Percentiles rank a stretch among this genome's conserved stretches.
Evolutionary conservation across 2,888 invertebrate species (phyloP).

Genomic region (Drosophila paranaensis): DNA sequence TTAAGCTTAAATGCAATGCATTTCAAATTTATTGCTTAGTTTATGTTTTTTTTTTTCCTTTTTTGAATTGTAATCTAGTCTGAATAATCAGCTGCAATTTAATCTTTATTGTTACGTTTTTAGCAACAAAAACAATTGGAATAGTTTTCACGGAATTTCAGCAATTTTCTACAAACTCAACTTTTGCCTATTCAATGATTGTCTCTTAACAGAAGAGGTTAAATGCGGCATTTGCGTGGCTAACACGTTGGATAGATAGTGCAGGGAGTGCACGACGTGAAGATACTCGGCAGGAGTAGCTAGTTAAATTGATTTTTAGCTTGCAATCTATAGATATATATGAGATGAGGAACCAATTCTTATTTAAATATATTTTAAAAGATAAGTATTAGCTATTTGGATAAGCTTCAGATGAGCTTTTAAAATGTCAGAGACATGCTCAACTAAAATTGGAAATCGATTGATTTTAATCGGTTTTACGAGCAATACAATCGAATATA

Average conservation of each 20-base stretch:
- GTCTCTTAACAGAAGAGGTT: constrained; percentile 13
- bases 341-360: background rate
- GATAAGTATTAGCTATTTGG: too few relatives aligned
- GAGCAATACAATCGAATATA: too few relatives aligned
- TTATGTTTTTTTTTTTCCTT: background rate
- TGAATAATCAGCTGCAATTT: constrained; percentile 1
- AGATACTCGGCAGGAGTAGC: background rate
- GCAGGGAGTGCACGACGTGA: background rate
- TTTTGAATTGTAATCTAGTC: constrained; percentile 1
- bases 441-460: too few relatives aligned
- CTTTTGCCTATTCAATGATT: constrained; percentile 20
- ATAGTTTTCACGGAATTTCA: constrained; percentile 5
- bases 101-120: background rate
- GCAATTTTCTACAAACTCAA: background rate
- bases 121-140: background rate
- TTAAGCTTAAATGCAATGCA: constrained; percentile 11
- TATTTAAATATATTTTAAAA: background rate
- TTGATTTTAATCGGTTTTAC: too few relatives aligned
- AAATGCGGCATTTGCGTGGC: constrained; percentile 17
- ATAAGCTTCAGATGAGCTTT: too few relatives aligned
- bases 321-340: too few relatives aligned
- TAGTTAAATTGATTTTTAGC: background rate
- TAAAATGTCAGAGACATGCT: background rate
- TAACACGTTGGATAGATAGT: background rate
- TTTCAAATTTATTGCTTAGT: constrained; percentile 33